A percentile compares a stretch with the other conserved stretches of the same genome.
Evolutionary conservation across 2,888 invertebrate species (phyloP).

Genomic region (Apomyelois bistriatella): DNA sequence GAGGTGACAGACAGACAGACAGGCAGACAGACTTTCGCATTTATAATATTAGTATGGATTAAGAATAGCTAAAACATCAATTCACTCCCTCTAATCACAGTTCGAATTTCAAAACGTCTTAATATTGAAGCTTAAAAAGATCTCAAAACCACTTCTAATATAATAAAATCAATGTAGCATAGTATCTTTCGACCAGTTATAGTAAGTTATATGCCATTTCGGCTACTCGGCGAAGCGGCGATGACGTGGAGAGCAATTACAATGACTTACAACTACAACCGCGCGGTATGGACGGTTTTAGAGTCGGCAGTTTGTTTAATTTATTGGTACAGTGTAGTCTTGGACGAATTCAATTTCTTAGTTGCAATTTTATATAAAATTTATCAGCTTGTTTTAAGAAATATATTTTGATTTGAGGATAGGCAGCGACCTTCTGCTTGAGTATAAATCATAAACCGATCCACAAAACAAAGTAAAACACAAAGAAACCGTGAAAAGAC

Average conservation of each 20-base stretch:
- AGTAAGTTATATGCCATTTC: background rate
- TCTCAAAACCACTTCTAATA: background rate
- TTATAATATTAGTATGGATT: too few species aligned
- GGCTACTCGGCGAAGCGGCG: background rate
- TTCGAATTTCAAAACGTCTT: background rate
- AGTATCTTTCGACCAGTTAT: constrained; percentile 4
- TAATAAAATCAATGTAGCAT: background rate
- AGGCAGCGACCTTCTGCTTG: too few species aligned
- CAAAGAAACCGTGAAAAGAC: too few species aligned
- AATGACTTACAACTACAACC: constrained; percentile 7
- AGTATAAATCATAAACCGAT: too few species aligned
- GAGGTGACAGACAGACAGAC: too few species aligned
- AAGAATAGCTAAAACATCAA: too few species aligned
- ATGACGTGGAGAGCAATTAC: constrained; percentile 11
- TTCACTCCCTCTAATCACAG: too few species aligned
- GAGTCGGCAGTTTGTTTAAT: background rate
- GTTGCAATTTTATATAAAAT: background rate
- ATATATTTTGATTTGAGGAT: too few species aligned
- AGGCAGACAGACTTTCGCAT: too few species aligned
- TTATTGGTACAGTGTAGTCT: background rate
- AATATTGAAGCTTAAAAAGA: background rate
- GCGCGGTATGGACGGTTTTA: background rate
- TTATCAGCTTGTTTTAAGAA: too few species aligned
- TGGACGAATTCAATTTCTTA: background rate
- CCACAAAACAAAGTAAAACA: too few species aligned